These are phyloP conservation scores for Corythucha ciliata DNA, from an alignment of 2,888 invertebrate genomes.

Conservation along the genomic window DNA sequence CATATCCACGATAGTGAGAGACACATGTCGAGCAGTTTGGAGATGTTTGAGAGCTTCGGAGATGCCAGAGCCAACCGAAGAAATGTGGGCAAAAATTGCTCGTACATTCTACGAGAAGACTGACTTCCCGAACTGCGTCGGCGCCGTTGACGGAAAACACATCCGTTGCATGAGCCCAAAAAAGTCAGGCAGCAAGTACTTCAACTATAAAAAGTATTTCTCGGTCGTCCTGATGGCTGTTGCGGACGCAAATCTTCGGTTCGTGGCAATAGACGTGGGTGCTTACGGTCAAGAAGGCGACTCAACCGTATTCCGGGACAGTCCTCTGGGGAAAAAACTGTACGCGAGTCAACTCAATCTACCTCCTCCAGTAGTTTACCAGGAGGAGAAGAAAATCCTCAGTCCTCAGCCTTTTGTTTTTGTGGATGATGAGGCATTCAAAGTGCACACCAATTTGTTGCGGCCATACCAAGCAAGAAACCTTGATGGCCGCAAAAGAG, in stretches of 20 bases:
- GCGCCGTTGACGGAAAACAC: conserved; percentile 18
- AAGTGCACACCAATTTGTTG: too few relatives aligned
- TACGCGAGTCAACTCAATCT: conserved; percentile 25
- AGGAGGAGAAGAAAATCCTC: conserved; percentile 25
- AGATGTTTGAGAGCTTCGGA: conserved; percentile 7
- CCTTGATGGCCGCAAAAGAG: too few relatives aligned
- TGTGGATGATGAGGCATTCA: too few relatives aligned
- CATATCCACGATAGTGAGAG: conserved; percentile 14
- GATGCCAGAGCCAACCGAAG: conserved; percentile 15
- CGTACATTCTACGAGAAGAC: conserved; percentile 18
- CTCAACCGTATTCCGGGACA: conserved; percentile 22
- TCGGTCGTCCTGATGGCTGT: conserved; percentile 22
- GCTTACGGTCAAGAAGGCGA: conserved; percentile 19
- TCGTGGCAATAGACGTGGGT: conserved; percentile 19
- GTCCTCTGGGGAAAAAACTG: conserved; percentile 27
- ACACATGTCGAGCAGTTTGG: conserved; percentile 21
- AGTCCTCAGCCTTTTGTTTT: conserved; percentile 14
- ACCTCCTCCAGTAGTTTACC: conserved; percentile 25
- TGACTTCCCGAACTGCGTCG: conserved; percentile 16
- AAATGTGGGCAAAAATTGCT: conserved; percentile 18
- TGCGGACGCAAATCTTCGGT: conserved; percentile 21
- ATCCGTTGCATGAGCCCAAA: conserved; percentile 17
- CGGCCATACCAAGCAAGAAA: too few relatives aligned
- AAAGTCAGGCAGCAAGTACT: conserved; percentile 19
- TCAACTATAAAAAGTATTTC: conserved; percentile 23